Evolutionary conservation across 1,140 invertebrate genomes (phyloP).

Genomic region (Bombus balteatus): DNA sequence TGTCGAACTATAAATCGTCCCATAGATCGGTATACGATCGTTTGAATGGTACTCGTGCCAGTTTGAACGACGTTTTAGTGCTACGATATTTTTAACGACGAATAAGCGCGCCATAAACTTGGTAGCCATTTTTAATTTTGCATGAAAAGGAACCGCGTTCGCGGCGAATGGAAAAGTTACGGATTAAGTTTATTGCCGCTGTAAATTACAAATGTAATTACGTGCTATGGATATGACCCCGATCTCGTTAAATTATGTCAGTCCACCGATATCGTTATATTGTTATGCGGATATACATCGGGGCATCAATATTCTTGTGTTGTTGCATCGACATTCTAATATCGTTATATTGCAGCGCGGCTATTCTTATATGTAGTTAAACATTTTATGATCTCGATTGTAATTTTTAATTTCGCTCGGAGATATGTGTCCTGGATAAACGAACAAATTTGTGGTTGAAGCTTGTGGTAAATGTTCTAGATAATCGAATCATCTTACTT

Average conservation of each 20-base stretch:
- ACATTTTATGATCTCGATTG: not conserved
- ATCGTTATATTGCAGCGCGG: not conserved
- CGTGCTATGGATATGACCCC: not conserved
- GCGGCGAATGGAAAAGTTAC: not conserved
- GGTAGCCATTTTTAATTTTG: not conserved
- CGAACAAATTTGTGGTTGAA: not conserved
- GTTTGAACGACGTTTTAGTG: not conserved
- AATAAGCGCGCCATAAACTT: not conserved
- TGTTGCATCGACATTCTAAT: not conserved
- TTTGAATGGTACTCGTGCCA: not conserved
- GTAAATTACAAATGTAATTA: conserved; percentile 25
- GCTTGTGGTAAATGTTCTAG: too few relatives aligned
- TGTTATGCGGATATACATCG: not conserved
- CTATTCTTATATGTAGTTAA: conserved; percentile 1
- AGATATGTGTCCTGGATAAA: not conserved
- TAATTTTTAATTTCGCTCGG: not conserved
- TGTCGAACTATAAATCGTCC: conserved; percentile 9
- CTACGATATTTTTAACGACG: not conserved
- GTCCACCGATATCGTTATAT: not conserved
- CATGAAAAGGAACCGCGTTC: not conserved
- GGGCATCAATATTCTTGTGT: not conserved
- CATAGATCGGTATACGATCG: not conserved
- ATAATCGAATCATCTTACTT: not conserved
- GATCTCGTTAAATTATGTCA: not conserved
- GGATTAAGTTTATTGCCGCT: not conserved